Base-by-base conservation (phyloP, 2,888 invertebrate genomes). In the Drepanosiphum platanoidis region DNA sequence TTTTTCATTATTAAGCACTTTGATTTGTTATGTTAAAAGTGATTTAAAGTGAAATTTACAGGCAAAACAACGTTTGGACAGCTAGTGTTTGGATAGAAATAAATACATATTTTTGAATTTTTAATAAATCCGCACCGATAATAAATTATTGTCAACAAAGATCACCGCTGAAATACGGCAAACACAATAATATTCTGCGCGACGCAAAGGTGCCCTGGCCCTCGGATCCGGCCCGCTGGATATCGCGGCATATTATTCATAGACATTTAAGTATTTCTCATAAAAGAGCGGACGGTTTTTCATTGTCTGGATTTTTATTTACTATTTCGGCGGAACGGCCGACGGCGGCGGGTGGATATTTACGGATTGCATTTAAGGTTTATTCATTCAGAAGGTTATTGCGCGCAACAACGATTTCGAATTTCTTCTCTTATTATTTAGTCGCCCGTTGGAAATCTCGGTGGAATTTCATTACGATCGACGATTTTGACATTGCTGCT, bases 381-480 rank as follows among this genome's bases (percentile, higher is more conserved):
- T 70, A 58, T 68, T 70, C 80, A 68, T 68, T 79, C 79, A 68
- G 66, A 79, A 79, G 66, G 42, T 42, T 27, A 18, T 78, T 42
- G 36, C 36, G 52, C 36, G 13, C 52, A 52, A 80, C 34, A 36
- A 36, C 58, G 30, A 80, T 58, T 80, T 22, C 36, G 30, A 52
- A 70, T 70, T 58, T 80, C 70, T 80, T 52, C 32, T 68, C n/a
- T n/a, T n/a, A n/a, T n/a, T n/a, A n/a, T n/a, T 42, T 42, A 77
- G 27, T 78, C 66, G 8, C 22, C 27, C 1, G 78, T 30, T 30
- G 13, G 9, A 27, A 74, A 39, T 27, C 18, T 77, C 32, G 8
- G 64, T 0, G 66, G 78, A 79, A 79, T 79, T 79, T 39, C 78
- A 46, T 46, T 66, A 79, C 74, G 32, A 32, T 42, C 71, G 71